Conservation (phyloP, 1,140 invertebrate species). For the Drosophila eugracilis region DNA sequence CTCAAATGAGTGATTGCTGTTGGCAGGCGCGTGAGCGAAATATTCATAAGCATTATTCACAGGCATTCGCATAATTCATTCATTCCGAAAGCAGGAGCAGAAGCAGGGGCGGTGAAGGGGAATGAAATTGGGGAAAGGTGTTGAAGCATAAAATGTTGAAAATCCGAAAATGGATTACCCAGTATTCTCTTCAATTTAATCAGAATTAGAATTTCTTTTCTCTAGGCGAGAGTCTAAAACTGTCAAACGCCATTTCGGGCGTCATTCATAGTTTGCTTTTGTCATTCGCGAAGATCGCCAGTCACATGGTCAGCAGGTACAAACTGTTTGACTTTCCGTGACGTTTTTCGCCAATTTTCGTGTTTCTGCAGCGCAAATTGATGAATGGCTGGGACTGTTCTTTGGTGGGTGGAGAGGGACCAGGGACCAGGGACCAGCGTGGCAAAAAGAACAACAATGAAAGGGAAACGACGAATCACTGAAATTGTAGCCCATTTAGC, state of each 20-base stretch:
- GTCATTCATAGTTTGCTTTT: conserved; percentile 42
- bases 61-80: conserved; percentile 62
- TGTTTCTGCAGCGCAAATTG: conserved; percentile 46
- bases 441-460: conserved; percentile 1
- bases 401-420: conserved; percentile 17
- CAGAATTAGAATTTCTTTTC: no score
- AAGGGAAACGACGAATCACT: conserved; percentile 23
- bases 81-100: conserved; percentile 20
- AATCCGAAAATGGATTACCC: conserved; percentile 14
- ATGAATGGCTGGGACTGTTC: conserved; percentile 57
- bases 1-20: conserved; percentile 75
- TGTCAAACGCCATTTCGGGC: conserved; percentile 12
- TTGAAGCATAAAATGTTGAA: conserved; percentile 21
- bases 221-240: conserved; percentile 14
- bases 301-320: conserved; percentile 63
- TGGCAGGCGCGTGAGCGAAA: conserved; percentile 78
- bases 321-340: conserved; percentile 44
- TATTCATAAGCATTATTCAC: conserved; percentile 75
- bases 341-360: conserved; percentile 61
- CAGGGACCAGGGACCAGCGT: no score
- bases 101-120: no score
- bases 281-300: conserved; percentile 22
- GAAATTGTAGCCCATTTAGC: conserved; percentile 51
- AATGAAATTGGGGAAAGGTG: conserved; percentile 4
- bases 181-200: no score